Base-by-base conservation (phyloP, 2,888 invertebrate species). In the Neocrepidodera transversa region DNA sequence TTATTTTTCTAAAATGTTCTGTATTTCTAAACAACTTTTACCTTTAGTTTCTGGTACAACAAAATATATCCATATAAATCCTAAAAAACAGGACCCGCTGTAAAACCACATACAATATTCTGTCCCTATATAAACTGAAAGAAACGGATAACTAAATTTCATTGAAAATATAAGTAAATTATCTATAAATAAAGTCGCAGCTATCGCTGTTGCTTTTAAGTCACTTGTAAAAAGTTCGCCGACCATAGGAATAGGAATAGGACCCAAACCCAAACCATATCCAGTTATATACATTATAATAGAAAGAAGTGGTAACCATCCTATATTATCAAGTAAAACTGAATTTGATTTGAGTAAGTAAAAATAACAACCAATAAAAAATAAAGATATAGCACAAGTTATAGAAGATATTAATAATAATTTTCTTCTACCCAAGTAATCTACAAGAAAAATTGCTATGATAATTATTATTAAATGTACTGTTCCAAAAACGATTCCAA, bases 401-500 rank as follows among this genome's bases (percentile, higher is more conserved):
- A 84, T 74, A 0, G 89, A 85, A 0, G 92, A 92, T 18, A 86
- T 77, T 2, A 92, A 30, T 5, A 70, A 48, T 35, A 93, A 82
- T 0, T 87, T 76, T 54, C 87, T 84, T 28, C 92, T 81, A 0
- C 93, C 93, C 18, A 89, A 82, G 42, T 86, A 82, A 78, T 93
- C 93, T 56, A 90, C 91, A 20, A 92, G 82, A 11, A 88, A 70
- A 0, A 91, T 90, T 0, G 91, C 89, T 11, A 88, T 80, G 82
- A 0, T 89, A 87, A 76, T 87, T 86, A 54, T 58, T 1, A 86
- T 71, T n/a, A 89, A 89, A 78, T 93, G 93, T 1, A 93, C 90
- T 0, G 86, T 79, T 0, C 90, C 91, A 1, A 93, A 87, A 23
- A 91, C 84, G 59, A 93, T 90, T 14, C 92, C 86, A 8, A 90